phyloP scores from a whole-genome alignment of 2,113 vertebrate species.

The Pluvialis apricaria region DNA sequence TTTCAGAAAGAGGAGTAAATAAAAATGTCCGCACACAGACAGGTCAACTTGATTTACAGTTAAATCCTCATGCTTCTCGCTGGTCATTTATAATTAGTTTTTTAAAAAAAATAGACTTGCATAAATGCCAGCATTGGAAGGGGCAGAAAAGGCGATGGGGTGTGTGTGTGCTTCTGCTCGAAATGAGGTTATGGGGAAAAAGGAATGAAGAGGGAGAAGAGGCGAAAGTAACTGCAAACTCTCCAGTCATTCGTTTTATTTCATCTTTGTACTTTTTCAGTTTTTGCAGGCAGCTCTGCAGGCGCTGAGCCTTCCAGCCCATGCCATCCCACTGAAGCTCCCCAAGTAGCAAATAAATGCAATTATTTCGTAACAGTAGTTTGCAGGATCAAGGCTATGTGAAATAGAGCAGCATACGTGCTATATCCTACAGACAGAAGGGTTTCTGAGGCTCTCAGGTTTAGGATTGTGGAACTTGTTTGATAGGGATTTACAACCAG shows the following conservation, averaged over 20 bases:
- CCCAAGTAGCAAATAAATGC: neutral
- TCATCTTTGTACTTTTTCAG: neutral
- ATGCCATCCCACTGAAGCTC: neutral
- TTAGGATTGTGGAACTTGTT: neutral
- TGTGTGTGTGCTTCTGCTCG: neutral
- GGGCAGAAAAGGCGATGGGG: neutral
- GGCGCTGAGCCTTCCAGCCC: neutral
- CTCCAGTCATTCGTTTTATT: neutral
- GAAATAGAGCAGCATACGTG: neutral
- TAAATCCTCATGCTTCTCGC: neutral
- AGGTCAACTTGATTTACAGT: slow-evolving; percentile 35
- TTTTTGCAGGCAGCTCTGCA: neutral
- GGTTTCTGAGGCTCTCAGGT: neutral
- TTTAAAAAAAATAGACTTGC: neutral
- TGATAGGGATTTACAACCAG: neutral
- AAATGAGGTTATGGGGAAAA: neutral
- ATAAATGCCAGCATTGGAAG: neutral
- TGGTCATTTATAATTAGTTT: neutral
- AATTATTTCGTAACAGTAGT: neutral
- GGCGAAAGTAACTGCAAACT: neutral
- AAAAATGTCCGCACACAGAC: slow-evolving; percentile 29
- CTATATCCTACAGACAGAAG: neutral
- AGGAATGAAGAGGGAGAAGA: neutral
- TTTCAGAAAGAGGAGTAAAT: slow-evolving; percentile 55
- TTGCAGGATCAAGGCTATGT: neutral